Evolutionary conservation across 2,888 invertebrate genomes (phyloP).

Genomic region (Drosophila eohydei): DNA sequence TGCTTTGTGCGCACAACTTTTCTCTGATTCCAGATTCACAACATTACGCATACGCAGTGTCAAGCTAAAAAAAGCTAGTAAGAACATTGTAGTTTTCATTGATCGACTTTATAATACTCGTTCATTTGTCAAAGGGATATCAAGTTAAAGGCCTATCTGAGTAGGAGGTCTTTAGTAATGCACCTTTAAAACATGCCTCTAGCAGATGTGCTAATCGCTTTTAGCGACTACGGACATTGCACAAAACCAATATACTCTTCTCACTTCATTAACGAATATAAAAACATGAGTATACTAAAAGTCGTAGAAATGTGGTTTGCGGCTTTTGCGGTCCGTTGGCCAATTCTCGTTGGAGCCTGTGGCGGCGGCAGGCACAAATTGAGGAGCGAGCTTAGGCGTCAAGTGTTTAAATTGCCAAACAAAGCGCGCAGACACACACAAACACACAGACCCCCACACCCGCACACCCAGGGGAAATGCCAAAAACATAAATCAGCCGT

Average conservation of each 20-base stretch:
- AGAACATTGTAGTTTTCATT: not conserved
- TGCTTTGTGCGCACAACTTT: conserved; percentile 25
- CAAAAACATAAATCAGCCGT: conserved; percentile 54
- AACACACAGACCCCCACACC: conserved; percentile 2
- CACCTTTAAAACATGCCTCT: not conserved
- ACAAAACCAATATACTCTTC: conserved; percentile 1
- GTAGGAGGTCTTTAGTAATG: not conserved
- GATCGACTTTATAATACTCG: not conserved
- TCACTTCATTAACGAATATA: not conserved
- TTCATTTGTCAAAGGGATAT: not conserved
- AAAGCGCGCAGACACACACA: conserved; percentile 5
- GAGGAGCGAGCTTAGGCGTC: conserved; percentile 25
- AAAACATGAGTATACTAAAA: conserved; percentile 6
- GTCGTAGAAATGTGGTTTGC: conserved; percentile 5
- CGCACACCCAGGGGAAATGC: conserved; percentile 4
- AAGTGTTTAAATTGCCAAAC: conserved; percentile 33
- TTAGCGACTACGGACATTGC: not conserved
- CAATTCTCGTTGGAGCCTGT: conserved; percentile 11
- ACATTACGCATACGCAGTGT: conserved; percentile 39
- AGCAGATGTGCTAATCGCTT: no score
- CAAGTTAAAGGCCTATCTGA: not conserved
- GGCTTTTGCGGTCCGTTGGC: conserved; percentile 5
- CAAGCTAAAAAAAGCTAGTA: not conserved
- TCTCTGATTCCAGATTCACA: not conserved
- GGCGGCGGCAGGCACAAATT: conserved; percentile 41